A percentile compares a stretch with the other conserved stretches of the same genome.
phyloP scores from a whole-genome alignment of 2,888 invertebrate species.

The Bombylius discolor region DNA sequence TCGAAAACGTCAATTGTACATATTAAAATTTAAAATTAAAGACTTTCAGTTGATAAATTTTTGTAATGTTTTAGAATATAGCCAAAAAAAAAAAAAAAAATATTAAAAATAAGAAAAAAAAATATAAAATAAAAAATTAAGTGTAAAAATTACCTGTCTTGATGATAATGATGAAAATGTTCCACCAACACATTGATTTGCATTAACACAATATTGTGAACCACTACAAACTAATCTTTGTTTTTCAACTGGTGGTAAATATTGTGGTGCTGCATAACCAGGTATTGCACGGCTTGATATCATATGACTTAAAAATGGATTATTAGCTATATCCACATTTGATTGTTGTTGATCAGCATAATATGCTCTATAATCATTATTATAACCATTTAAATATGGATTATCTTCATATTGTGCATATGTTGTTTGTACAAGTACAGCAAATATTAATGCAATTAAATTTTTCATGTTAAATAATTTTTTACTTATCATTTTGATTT shows the following conservation, averaged over 20 bases:
- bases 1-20: no score
- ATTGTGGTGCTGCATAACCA: constrained; percentile 12
- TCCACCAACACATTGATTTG: constrained; percentile 47
- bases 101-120: neutral
- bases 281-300: constrained; percentile 8
- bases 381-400: constrained; percentile 11
- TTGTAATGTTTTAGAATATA: no score
- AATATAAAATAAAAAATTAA: neutral
- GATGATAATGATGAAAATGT: constrained; percentile 14
- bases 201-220: constrained; percentile 48
- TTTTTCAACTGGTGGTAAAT: constrained; percentile 14
- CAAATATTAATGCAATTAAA: constrained; percentile 3
- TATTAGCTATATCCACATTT: constrained; percentile 2
- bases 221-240: constrained; percentile 39
- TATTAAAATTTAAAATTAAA: no score
- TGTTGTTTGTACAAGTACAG: constrained; percentile 1
- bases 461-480: neutral
- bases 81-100: neutral
- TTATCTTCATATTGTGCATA: constrained; percentile 7
- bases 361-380: constrained; percentile 10
- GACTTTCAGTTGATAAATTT: no score
- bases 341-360: constrained; percentile 3
- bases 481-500: constrained; percentile 6
- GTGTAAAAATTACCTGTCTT: constrained; percentile 5
- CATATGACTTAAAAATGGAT: constrained; percentile 7